Base-by-base conservation (phyloP, 2,113 vertebrate species). In the Hymenochirus boettgeri region DNA sequence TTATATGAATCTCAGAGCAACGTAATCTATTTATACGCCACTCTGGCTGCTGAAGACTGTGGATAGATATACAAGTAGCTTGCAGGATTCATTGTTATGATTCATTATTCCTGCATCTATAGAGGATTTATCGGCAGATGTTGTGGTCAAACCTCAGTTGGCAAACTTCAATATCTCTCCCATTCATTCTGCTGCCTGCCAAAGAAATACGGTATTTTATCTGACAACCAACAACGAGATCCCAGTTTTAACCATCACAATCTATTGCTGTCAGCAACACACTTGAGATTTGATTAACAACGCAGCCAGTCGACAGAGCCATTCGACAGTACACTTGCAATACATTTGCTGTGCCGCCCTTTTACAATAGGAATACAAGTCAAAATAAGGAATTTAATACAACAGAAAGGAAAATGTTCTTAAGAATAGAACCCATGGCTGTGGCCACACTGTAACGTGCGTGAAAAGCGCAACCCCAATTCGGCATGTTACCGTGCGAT, bases 101-200 rank as follows among this genome's bases (percentile, higher is more conserved):
- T 66, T 57, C 45, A 66, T 66, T 66, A 66, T 58, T 56, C 39
- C 21, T 35, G 25, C 50, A 48, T 57, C 53, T 66, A 66, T 57
- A 37, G 63, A 57, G 63, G 55, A 58, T 66, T 66, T 37, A 24
- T 50, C 48, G 54, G 63, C 63, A 66, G 63, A 66, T 66, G 63
- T 66, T 66, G 63, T 66, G 63, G 63, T 66, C 63, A 66, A 42
- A 50, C 48, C 29, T 47, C 25, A 54, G 57, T 22, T 35, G 57
- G 56, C 31, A 55, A 52, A 18, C 27, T 22, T 48, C 12, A 27
- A 15, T 42, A 42, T 42, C 23, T 52, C 42, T 27, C 55, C 42
- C 31, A 23, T 21, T 47, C 42, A 24, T 21, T 47, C 52, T n/a
- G 19, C 21, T 25, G 35, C 54, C 37, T 65, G 42, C 42, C 53